Evolutionary conservation across 2,888 invertebrate species (phyloP).

Genomic region (Machimus atricapillus): DNA sequence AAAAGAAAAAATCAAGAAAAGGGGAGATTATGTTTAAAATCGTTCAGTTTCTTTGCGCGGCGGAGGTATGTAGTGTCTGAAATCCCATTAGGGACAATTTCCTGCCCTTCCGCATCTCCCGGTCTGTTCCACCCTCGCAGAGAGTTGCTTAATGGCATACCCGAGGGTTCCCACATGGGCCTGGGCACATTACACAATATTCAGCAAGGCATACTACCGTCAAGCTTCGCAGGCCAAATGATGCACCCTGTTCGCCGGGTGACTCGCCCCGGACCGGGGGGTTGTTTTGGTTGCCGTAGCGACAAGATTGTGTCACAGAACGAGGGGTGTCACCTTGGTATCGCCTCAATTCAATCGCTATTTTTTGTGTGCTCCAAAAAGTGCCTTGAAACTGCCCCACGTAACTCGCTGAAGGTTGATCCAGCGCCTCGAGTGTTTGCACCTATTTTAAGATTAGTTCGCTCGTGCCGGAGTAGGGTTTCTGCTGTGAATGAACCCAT

Average conservation of each 20-base stretch:
- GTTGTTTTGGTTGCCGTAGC: background rate
- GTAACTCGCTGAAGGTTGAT: background rate
- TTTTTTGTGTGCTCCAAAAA: background rate
- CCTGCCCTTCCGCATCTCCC: background rate
- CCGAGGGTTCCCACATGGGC: background rate
- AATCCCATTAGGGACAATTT: slow-evolving; percentile 3
- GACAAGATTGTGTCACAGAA: background rate
- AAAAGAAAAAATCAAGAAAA: background rate
- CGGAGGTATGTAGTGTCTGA: slow-evolving; percentile 6
- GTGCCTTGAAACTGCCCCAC: background rate
- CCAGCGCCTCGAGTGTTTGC: background rate
- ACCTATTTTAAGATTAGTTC: background rate
- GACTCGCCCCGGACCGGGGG: background rate
- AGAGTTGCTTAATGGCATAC: background rate
- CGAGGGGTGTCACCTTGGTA: slow-evolving; percentile 1
- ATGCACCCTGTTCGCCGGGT: background rate
- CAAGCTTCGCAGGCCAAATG: background rate
- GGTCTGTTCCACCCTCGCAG: background rate
- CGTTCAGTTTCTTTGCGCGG: background rate
- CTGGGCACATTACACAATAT: background rate
- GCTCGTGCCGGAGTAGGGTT: background rate
- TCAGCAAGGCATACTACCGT: background rate
- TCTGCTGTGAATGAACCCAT: background rate
- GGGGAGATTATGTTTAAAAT: background rate
- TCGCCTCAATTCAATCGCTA: background rate